These are phyloP conservation scores for Sterrhoptilus dennistouni DNA, from an alignment of 2,113 vertebrate species.

Conservation along the genomic window DNA sequence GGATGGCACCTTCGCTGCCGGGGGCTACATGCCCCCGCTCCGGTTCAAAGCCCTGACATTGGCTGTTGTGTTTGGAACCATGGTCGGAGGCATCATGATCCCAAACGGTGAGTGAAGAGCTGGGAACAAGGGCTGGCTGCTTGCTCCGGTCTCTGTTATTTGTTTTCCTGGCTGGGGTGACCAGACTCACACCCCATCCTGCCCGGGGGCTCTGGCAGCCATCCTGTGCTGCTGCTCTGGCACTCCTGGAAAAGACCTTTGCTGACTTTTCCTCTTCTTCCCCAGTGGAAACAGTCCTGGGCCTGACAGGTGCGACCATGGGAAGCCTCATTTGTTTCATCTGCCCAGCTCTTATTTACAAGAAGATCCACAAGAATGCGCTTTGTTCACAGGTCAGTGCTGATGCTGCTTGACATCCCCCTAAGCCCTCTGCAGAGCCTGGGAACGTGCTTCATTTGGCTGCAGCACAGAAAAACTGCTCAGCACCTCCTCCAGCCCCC, in stretches of 20 bases:
- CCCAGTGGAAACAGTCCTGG: slow-evolving; percentile 95
- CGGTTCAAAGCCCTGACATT: slow-evolving; percentile 94
- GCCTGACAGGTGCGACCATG: slow-evolving; percentile 96
- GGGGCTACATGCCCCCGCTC: slow-evolving; percentile 97
- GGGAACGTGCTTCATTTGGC: not conserved
- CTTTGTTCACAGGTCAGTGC: slow-evolving; percentile 86
- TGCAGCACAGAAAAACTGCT: not conserved
- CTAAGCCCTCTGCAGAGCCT: not conserved
- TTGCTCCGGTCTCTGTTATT: not conserved
- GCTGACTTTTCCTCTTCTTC: slow-evolving; percentile 36
- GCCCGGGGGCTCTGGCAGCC: not conserved
- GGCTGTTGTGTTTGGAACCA: slow-evolving; percentile 93
- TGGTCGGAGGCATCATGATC: slow-evolving; percentile 95
- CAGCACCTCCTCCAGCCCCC: not conserved
- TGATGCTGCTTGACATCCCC: slow-evolving; percentile 6
- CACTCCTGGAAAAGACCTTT: not conserved
- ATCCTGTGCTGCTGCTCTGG: not conserved
- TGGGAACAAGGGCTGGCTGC: not conserved
- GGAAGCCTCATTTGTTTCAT: slow-evolving; percentile 98
- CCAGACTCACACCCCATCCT: not conserved
- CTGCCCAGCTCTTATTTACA: slow-evolving; percentile 95
- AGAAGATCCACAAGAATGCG: slow-evolving; percentile 89
- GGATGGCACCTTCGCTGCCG: slow-evolving; percentile 93
- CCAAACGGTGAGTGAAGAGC: slow-evolving; percentile 84
- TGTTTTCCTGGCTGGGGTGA: not conserved